Evolutionary conservation across 1,140 invertebrate species (phyloP), one percentile per base, ranked within the genome.

Genomic region (Bombus cullumanus): DNA sequence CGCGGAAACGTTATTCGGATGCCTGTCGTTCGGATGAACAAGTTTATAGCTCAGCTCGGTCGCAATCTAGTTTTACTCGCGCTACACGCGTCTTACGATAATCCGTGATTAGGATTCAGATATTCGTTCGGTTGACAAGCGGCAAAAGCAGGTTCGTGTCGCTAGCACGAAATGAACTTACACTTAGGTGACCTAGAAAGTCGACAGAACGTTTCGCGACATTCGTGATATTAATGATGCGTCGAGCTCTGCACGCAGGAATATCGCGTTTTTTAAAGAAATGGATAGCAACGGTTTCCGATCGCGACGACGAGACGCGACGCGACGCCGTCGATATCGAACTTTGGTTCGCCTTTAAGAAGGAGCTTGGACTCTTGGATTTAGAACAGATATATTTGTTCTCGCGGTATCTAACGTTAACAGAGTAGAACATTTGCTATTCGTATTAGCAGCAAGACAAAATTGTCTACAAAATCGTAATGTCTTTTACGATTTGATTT

Each of bases 51-150:
- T 34, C 31, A 0, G 2, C 18, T 22, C 37, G 68, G 1, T 39
- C 37, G 68, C 66, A 9, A 68, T 39, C 25, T 28, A 5, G 71
- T 59, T 81, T 88, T 62, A 82, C 59, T 34, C 31, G 34, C 9
- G 34, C 22, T 22, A 68, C 34, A 68, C 62, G n/a, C 86, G 59
- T 76, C 72, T 59, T 64, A 77, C 78, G 73, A 72, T 89, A 74
- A 88, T 81, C 76, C 82, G 47, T 59, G 86, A 47, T 73, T 69
- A 77, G 73, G 75, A 89, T 73, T 89, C 77, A 69, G 82, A 81
- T 43, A 34, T 75, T 87, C 71, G 71, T 31, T 31, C 22, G 31
- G 25, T 41, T 39, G 57, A 62, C 31, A 10, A 73, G 53, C 12
- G 9, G 76, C 81, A 59, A 88, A 84, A 88, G 69, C 85, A 47